Base-by-base conservation (phyloP, 2,113 vertebrate genomes). In the Pollimyrus isidori region DNA sequence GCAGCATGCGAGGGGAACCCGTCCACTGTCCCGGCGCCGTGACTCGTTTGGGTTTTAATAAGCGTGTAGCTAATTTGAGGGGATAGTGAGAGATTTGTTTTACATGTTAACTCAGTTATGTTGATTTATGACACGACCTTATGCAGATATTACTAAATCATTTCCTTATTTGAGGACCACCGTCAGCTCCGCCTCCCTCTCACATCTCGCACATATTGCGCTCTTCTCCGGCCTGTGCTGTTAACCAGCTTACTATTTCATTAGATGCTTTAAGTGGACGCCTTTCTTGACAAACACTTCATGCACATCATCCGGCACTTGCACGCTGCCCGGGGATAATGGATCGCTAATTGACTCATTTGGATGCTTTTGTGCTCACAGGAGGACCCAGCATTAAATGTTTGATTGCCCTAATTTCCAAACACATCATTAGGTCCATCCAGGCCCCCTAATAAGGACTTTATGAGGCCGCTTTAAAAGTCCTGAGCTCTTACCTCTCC, bases 281-380 rank as follows among this genome's bases (percentile, higher is more conserved):
- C 97, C 97, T 96, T 95, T 96, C 96, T 95, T 91, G 96, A 97
- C 97, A 97, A 96, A 97, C 94, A 96, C 96, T 97, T 96, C 97
- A 97, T 95, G 93, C 96, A 97, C 96, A 97, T 96, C 96, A 95
- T 91, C 95, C 95, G 95, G 96, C 95, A 97, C 96, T 96, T 97
- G 97, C 97, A 97, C 97, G 97, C 95, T 96, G 95, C 96, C 95
- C 96, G 94, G 93, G 96, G 97, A 98, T 99, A 99, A 99, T 99
- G 98, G 97, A 97, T 97, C 97, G 97, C 97, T 99, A 99, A 99
- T 99, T 98, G 98, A 99, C 98, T 98, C 97, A 99, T 99, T 99
- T 98, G 97, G 97, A 97, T 97, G 97, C 97, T 97, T 96, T 95
- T 97, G 87, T 97, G 97, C 98, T 97, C 97, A 98, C 97, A 99